Percentiles rank a stretch among this genome's conserved stretches.
phyloP scores from a whole-genome alignment of 2,888 invertebrate genomes.

The Hirtodrosophila confusa region DNA sequence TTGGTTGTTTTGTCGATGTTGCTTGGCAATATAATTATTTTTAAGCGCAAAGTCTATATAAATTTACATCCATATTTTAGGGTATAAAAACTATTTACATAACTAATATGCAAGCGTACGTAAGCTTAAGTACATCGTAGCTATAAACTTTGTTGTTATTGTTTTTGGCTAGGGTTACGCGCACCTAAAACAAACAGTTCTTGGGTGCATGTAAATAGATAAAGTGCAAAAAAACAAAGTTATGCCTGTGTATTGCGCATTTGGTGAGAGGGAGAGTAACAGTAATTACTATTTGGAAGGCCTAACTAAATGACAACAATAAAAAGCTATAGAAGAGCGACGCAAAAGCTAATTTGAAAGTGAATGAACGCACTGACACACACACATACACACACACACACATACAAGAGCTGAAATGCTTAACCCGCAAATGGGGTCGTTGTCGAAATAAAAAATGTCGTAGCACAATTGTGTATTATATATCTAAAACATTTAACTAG shows the following conservation, averaged over 20 bases:
- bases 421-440: slow-evolving; percentile 14
- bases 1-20: too few relatives aligned
- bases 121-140: not conserved
- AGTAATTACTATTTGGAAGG: slow-evolving; percentile 51
- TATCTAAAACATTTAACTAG: too few relatives aligned
- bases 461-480: not conserved
- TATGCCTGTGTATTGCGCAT: slow-evolving; percentile 20
- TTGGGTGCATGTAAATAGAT: slow-evolving; percentile 62
- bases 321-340: slow-evolving; percentile 27
- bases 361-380: slow-evolving; percentile 49
- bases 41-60: too few relatives aligned
- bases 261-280: slow-evolving; percentile 4
- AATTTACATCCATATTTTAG: too few relatives aligned
- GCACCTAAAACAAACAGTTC: slow-evolving; percentile 34
- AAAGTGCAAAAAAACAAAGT: slow-evolving; percentile 22
- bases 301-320: slow-evolving; percentile 50
- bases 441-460: not conserved
- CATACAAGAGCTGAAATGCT: slow-evolving; percentile 3
- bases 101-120: slow-evolving; percentile 2
- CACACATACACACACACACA: slow-evolving; percentile 13
- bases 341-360: slow-evolving; percentile 46
- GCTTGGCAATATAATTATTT: too few relatives aligned
- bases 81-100: too few relatives aligned
- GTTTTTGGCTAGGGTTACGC: slow-evolving; percentile 40
- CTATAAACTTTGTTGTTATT: slow-evolving; percentile 11